These are phyloP conservation scores for Eulacestoma nigropectus DNA, from an alignment of 2,113 vertebrate species.

Conservation along the genomic window DNA sequence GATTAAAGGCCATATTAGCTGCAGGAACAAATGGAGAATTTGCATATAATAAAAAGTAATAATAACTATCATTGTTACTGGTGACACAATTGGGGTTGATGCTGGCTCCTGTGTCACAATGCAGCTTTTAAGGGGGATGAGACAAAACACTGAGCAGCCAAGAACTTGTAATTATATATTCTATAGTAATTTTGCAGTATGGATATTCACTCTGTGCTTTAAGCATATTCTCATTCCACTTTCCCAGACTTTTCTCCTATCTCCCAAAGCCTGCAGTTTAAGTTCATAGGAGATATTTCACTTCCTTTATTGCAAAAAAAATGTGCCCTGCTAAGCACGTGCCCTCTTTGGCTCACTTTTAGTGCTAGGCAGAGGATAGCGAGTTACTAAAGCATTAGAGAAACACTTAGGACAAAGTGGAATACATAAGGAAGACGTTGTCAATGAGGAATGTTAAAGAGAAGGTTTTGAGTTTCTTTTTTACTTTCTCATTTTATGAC, in stretches of 20 bases:
- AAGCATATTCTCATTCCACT: not conserved
- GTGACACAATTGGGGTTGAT: not conserved
- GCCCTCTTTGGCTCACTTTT: not conserved
- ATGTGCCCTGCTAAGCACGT: not conserved
- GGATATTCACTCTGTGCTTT: not conserved
- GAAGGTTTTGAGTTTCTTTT: constrained; percentile 20
- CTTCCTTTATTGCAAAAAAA: not conserved
- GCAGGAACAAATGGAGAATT: constrained; percentile 8
- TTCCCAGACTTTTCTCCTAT: not conserved
- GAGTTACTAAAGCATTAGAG: not conserved
- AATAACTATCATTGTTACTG: not conserved
- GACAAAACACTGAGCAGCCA: not conserved
- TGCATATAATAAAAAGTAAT: constrained; percentile 2
- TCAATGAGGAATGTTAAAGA: not conserved
- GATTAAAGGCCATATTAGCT: not conserved
- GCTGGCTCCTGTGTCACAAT: not conserved
- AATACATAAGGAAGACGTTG: not conserved
- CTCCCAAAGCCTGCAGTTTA: not conserved
- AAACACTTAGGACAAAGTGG: not conserved
- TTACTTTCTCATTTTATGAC: not conserved
- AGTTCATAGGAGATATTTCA: not conserved
- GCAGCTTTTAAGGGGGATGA: not conserved
- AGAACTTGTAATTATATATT: not conserved
- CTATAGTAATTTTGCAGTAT: not conserved
- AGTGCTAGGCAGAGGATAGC: not conserved